These are phyloP conservation scores for Augochlorella aurata DNA, from an alignment of 2,888 invertebrate species.

Conservation along the genomic window DNA sequence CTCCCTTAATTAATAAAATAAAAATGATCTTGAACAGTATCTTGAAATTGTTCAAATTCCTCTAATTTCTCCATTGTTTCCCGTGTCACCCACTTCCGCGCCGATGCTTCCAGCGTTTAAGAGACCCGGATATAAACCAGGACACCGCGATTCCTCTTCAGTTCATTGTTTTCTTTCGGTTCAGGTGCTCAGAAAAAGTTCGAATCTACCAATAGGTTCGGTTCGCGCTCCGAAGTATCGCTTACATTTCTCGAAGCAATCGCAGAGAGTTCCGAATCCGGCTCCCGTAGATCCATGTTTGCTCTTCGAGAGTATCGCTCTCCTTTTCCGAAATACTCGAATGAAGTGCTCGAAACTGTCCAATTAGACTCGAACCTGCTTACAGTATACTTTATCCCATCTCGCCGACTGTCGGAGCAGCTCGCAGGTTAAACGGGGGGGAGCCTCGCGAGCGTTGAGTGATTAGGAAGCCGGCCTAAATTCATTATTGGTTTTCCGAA, in stretches of 20 bases:
- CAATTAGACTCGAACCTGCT: slow-evolving; percentile 3
- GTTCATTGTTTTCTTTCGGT: background rate
- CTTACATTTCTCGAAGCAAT: background rate
- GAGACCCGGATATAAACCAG: background rate
- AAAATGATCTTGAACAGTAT: no score
- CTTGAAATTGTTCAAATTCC: no score
- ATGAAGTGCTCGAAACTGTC: slow-evolving; percentile 5
- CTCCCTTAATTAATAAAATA: no score
- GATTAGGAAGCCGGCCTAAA: slow-evolving; percentile 8
- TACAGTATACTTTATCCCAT: slow-evolving; percentile 1
- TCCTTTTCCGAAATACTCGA: background rate
- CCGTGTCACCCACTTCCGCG: no score
- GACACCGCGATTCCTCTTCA: background rate
- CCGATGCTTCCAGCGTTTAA: background rate
- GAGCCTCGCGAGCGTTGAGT: background rate
- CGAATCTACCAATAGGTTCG: background rate
- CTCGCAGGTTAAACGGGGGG: background rate
- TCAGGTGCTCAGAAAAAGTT: background rate
- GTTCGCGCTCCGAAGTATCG: background rate
- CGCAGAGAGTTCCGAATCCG: background rate
- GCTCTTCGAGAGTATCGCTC: background rate
- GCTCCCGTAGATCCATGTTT: background rate
- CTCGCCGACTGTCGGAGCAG: background rate
- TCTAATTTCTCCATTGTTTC: no score
- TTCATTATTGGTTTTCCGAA: slow-evolving; percentile 12